Conservation (phyloP, 2,888 invertebrate species). For the Plutella xylostella region DNA sequence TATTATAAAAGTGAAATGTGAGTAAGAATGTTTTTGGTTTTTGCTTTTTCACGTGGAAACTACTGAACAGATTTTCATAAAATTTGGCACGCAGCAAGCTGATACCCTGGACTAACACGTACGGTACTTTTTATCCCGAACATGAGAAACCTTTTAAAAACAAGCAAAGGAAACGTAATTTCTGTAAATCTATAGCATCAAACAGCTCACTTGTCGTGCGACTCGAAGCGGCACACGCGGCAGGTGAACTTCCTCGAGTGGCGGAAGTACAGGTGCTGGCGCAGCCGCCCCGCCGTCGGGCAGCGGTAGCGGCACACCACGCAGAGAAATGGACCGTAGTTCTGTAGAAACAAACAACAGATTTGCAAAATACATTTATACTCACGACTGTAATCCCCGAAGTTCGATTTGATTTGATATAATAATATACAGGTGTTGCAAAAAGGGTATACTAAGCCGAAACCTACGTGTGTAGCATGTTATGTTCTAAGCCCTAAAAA, state of each 20-base stretch:
- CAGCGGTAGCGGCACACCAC: conserved; percentile 4
- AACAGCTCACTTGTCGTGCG: conserved; percentile 3
- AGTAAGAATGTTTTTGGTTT: too few relatives aligned
- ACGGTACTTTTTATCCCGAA: background rate
- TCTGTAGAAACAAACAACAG: too few relatives aligned
- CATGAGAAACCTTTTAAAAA: background rate
- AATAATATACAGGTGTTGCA: too few relatives aligned
- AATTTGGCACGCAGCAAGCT: background rate
- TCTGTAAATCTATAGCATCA: background rate
- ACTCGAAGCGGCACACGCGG: conserved; percentile 4
- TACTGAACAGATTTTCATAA: background rate
- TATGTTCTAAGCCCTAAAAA: too few relatives aligned
- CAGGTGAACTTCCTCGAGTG: conserved; percentile 6
- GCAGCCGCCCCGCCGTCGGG: background rate
- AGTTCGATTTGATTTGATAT: too few relatives aligned
- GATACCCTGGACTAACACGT: background rate
- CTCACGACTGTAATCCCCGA: too few relatives aligned
- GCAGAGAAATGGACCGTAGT: conserved; percentile 4
- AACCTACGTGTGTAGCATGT: too few relatives aligned
- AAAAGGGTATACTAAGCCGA: too few relatives aligned
- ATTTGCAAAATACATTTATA: too few relatives aligned
- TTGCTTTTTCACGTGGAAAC: background rate
- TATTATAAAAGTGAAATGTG: too few relatives aligned
- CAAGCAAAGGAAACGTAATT: background rate
- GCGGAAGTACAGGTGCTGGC: too few relatives aligned